Evolutionary conservation across 2,888 invertebrate species (phyloP), one percentile per base, ranked within the genome.

Genomic region (Aspidiotus rigidus): DNA sequence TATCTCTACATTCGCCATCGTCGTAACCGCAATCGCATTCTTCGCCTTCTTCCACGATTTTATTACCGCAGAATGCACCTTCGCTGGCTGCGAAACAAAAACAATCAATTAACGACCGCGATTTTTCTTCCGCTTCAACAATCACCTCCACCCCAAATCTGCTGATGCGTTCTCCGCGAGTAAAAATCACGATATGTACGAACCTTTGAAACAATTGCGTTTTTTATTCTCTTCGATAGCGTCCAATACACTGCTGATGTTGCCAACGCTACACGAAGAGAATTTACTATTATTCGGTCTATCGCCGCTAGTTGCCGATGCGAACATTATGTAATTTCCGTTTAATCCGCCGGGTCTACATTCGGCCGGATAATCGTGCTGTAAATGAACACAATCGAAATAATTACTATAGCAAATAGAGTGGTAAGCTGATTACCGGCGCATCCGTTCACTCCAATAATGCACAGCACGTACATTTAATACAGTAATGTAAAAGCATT

Each of bases 311-410:
- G 99, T 99, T 9, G 99, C 99, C 63, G 96, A 96, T 15, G 97
- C 95, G 80, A 97, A 99, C 99, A 99, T 99, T 76, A 99, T 99
- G 80, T 86, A 99, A 83, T 99, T 99, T 70, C 99, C 99, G 73
- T 86, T 86, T 49, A 88, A 83, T 9, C 95, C 92, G 71, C 95
- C 94, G 1, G 96, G 93, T 72, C 93, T 84, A 78, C 92, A 93
- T 75, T 93, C 90, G 17, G 86, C 86, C 0, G 93, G 93, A 79
- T 89, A 93, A 80, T 97, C 96, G 79, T 97, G 96, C 94, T 95
- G 79, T 13, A 71, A 64, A 69, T 49, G 44, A 40, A 41, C 63
- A n/a, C 69, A n/a, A 49, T 13, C 49, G 28, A 28, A 28, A 28
- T 28, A 28, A 28, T 28, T 28, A 28, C 28, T 28, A 28, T 5